Evolutionary conservation across 1,140 invertebrate species (phyloP).

Genomic region (Gonatopus flavifemur): DNA sequence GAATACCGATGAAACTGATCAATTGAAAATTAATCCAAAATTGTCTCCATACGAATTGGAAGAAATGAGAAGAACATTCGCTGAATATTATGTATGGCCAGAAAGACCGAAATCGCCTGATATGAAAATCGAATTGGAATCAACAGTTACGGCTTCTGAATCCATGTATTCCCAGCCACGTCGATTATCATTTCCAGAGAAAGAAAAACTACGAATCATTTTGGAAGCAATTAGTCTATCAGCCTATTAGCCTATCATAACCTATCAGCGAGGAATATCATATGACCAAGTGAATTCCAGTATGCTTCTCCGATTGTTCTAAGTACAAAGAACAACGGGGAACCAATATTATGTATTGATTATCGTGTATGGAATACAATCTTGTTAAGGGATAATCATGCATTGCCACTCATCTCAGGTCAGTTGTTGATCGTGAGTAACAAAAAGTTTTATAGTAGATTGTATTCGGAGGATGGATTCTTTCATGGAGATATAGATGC

Average conservation of each 20-base stretch:
- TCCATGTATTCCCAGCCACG: conserved; percentile 20
- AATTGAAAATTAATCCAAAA: background rate
- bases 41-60: conserved; percentile 2
- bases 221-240: too few relatives aligned
- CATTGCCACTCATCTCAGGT: too few relatives aligned
- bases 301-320: conserved; percentile 32
- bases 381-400: conserved; percentile 33
- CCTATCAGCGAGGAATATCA: conserved; percentile 21
- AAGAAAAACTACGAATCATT: conserved; percentile 21
- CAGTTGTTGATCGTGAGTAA: background rate
- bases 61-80: background rate
- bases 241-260: too few relatives aligned
- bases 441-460: background rate
- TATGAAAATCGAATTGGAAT: conserved; percentile 2
- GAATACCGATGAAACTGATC: background rate
- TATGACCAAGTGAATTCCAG: conserved; percentile 28
- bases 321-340: conserved; percentile 34
- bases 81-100: background rate
- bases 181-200: conserved; percentile 22
- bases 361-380: conserved; percentile 28
- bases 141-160: conserved; percentile 16
- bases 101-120: conserved; percentile 5
- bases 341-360: conserved; percentile 30
- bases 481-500: conserved; percentile 13
- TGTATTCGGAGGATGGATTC: background rate